These are phyloP conservation scores for Caenorhabditis sp. DNA, from an alignment of 2,888 invertebrate species.

Conservation along the genomic window DNA sequence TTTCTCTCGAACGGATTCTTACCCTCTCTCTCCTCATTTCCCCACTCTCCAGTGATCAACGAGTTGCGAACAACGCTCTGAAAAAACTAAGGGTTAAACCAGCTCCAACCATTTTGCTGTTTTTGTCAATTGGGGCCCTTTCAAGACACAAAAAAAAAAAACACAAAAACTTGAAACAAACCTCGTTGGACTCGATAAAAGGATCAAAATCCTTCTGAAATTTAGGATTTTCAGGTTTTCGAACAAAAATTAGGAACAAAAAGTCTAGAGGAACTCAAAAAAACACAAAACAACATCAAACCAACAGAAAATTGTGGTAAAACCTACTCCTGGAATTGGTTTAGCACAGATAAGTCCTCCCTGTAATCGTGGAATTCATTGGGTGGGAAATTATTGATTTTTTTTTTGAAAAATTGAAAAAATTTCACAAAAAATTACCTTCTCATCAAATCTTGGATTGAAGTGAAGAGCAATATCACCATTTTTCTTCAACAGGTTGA, in stretches of 20 bases:
- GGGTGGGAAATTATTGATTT: background rate
- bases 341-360: conserved; percentile 55
- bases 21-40: conserved; percentile 63
- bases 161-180: conserved; percentile 21
- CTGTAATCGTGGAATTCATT: conserved; percentile 15
- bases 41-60: conserved; percentile 58
- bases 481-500: conserved; percentile 63
- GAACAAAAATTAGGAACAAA: background rate
- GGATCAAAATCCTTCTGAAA: conserved; percentile 46
- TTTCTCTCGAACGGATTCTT: conserved; percentile 61
- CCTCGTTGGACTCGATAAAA: conserved; percentile 42
- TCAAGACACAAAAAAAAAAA: background rate
- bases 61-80: conserved; percentile 56
- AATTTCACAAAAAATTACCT: conserved; percentile 37
- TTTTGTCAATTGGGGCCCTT: background rate
- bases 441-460: conserved; percentile 67
- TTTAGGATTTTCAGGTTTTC: background rate
- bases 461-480: conserved; percentile 65
- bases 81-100: conserved; percentile 9
- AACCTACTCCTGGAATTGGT: conserved; percentile 51
- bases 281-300: background rate
- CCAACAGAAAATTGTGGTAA: conserved; percentile 12
- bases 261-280: background rate
- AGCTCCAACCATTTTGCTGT: background rate
- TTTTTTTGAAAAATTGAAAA: conserved; percentile 2